Conservation (phyloP, 2,888 invertebrate species). For the Hemaris fuciformis region DNA sequence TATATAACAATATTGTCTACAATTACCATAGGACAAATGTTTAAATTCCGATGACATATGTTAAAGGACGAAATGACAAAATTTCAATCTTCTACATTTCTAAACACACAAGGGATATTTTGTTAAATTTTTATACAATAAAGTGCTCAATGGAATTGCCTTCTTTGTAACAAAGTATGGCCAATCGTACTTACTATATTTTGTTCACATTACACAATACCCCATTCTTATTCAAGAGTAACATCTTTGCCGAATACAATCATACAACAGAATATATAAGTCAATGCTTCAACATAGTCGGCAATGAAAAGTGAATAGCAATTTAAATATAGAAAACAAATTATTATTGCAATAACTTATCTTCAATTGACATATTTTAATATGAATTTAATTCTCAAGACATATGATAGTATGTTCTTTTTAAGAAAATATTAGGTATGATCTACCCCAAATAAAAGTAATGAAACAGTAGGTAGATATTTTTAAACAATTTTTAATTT, state of each 20-base stretch:
- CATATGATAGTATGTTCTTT: too few relatives aligned
- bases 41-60: not conserved
- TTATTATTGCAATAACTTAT: too few relatives aligned
- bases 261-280: too few relatives aligned
- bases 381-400: too few relatives aligned
- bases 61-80: not conserved
- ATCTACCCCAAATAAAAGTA: too few relatives aligned
- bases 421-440: too few relatives aligned
- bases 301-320: too few relatives aligned
- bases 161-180: not conserved
- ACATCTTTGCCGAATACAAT: not conserved
- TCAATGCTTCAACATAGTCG: too few relatives aligned
- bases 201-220: not conserved
- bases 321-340: too few relatives aligned
- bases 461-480: too few relatives aligned
- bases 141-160: not conserved
- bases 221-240: not conserved
- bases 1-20: constrained; percentile 2
- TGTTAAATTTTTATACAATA: not conserved
- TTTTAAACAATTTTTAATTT: too few relatives aligned
- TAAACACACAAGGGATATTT: not conserved
- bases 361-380: too few relatives aligned
- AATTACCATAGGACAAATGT: not conserved
- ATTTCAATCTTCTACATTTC: not conserved
- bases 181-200: not conserved